phyloP scores from a whole-genome alignment of 2,113 vertebrate genomes.

The Dolichotis patagonum region DNA sequence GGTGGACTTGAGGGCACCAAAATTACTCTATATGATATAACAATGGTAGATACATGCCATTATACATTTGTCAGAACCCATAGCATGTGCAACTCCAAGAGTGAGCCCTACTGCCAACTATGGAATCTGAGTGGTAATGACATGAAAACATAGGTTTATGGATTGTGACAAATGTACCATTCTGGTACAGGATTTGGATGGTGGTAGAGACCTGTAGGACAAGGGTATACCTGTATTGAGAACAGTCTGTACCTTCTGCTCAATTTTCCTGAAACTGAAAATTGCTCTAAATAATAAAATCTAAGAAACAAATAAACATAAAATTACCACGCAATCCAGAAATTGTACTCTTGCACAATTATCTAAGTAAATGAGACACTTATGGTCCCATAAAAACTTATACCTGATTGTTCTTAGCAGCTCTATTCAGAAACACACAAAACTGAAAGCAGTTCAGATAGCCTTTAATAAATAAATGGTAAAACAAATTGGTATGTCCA shows the following conservation, averaged over 20 bases:
- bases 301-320: background rate
- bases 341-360: constrained; percentile 10
- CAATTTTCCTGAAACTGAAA: constrained; percentile 33
- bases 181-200: background rate
- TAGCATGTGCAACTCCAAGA: background rate
- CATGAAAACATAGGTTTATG: background rate
- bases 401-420: background rate
- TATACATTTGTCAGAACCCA: background rate
- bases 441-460: background rate
- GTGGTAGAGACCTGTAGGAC: background rate
- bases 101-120: background rate
- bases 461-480: background rate
- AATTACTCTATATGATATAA: background rate
- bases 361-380: background rate
- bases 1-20: background rate
- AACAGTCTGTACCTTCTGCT: background rate
- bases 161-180: background rate
- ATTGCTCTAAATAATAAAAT: constrained; percentile 13
- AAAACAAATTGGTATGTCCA: background rate
- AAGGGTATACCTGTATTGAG: background rate
- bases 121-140: background rate
- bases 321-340: constrained; percentile 20
- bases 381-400: background rate
- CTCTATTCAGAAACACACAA: background rate
- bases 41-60: background rate